A percentile compares a stretch with the other conserved stretches of the same genome.
Evolutionary conservation across 2,888 invertebrate genomes (phyloP).

Genomic region (Pyrochroa serraticornis): DNA sequence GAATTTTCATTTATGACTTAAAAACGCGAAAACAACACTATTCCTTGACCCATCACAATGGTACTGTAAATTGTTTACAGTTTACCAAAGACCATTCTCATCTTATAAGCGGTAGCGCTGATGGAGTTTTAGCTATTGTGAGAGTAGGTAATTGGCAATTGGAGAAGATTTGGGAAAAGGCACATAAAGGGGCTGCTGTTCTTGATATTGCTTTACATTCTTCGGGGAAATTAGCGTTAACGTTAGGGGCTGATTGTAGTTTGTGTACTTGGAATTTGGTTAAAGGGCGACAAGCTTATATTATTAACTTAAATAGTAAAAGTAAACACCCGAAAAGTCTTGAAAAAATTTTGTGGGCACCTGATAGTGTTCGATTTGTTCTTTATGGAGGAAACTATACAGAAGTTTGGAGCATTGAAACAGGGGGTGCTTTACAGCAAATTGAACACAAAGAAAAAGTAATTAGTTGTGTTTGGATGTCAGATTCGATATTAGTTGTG

Average conservation of each 20-base stretch:
- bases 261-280: constrained; percentile 93
- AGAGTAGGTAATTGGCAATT: constrained; percentile 85
- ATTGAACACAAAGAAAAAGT: constrained; percentile 74
- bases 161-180: constrained; percentile 80
- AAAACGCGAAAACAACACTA: constrained; percentile 78
- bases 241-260: constrained; percentile 83
- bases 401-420: constrained; percentile 81
- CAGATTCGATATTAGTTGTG: constrained; percentile 67
- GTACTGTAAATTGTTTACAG: constrained; percentile 78
- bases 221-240: constrained; percentile 85
- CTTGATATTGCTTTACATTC: constrained; percentile 84
- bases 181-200: constrained; percentile 81
- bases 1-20: constrained; percentile 84
- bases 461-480: constrained; percentile 72
- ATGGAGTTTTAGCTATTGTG: constrained; percentile 83
- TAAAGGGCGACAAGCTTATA: constrained; percentile 88
- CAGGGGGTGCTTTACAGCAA: constrained; percentile 73
- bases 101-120: constrained; percentile 82
- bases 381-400: constrained; percentile 73
- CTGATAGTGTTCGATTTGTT: constrained; percentile 77
- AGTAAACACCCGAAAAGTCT: constrained; percentile 57
- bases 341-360: constrained; percentile 68
- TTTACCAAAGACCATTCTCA: constrained; percentile 81
- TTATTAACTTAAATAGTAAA: constrained; percentile 81
- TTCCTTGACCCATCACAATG: constrained; percentile 80